Conservation (phyloP, 2,888 invertebrate species). For the Sminthurides aquaticus region DNA sequence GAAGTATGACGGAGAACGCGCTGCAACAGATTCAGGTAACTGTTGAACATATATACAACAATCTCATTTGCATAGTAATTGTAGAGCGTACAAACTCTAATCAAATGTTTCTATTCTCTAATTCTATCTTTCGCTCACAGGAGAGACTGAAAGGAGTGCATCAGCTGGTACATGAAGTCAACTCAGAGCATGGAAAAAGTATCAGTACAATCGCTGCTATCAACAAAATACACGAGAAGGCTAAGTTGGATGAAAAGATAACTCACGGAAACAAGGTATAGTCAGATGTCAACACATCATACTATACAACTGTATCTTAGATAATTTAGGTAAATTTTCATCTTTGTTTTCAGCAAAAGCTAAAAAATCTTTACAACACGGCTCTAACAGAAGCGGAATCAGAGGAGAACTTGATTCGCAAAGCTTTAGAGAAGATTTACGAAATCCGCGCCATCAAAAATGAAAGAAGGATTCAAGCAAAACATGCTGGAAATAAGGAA, state of each 20-base stretch:
- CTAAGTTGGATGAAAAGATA: slow-evolving; percentile 49
- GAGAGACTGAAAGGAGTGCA: slow-evolving; percentile 72
- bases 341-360: slow-evolving; percentile 57
- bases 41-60: neutral
- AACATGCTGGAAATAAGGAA: slow-evolving; percentile 70
- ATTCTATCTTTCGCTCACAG: slow-evolving; percentile 49
- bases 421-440: slow-evolving; percentile 75
- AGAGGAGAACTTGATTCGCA: slow-evolving; percentile 74
- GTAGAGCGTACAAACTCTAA: neutral
- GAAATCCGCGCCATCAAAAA: slow-evolving; percentile 84
- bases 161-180: slow-evolving; percentile 69
- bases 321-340: no score
- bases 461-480: slow-evolving; percentile 68
- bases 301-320: no score
- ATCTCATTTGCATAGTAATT: slow-evolving; percentile 28
- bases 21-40: slow-evolving; percentile 40
- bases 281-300: neutral
- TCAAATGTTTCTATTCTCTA: neutral
- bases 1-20: slow-evolving; percentile 32
- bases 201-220: slow-evolving; percentile 74
- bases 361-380: slow-evolving; percentile 70
- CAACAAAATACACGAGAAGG: slow-evolving; percentile 64
- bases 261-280: slow-evolving; percentile 52
- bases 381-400: slow-evolving; percentile 73
- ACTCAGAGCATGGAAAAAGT: slow-evolving; percentile 68